phyloP scores from a whole-genome alignment of 1,140 invertebrate species.

The Tribolium madens region DNA sequence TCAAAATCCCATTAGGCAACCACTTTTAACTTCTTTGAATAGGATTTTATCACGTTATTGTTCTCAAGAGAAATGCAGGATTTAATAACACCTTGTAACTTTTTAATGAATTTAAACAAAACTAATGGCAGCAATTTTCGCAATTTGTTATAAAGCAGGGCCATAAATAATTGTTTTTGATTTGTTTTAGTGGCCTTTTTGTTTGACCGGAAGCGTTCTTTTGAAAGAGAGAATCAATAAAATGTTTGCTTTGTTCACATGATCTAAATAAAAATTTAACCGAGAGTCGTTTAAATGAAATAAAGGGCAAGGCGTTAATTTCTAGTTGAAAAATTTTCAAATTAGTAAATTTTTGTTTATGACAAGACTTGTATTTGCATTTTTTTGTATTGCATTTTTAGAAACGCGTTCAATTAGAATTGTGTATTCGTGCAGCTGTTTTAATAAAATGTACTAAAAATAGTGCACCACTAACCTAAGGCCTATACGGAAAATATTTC shows the following conservation, averaged over 20 bases:
- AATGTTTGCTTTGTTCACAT: not conserved
- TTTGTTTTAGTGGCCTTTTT: not conserved
- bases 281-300: too few species aligned
- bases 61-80: not conserved
- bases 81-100: not conserved
- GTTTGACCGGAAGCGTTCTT: not conserved
- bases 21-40: not conserved
- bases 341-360: too few species aligned
- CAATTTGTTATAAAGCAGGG: not conserved
- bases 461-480: not conserved
- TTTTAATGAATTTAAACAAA: not conserved
- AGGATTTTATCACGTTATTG: not conserved
- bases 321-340: too few species aligned
- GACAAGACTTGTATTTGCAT: too few species aligned
- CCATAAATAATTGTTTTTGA: not conserved
- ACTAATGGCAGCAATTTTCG: not conserved
- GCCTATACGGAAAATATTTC: not conserved
- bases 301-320: too few species aligned
- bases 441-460: conserved; percentile 4
- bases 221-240: not conserved
- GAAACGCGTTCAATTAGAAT: too few species aligned
- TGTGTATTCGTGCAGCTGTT: not conserved
- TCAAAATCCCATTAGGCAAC: not conserved
- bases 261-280: too few species aligned
- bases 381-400: not conserved